Conservation (phyloP, 2,113 vertebrate genomes). For the Platanista minor region DNA sequence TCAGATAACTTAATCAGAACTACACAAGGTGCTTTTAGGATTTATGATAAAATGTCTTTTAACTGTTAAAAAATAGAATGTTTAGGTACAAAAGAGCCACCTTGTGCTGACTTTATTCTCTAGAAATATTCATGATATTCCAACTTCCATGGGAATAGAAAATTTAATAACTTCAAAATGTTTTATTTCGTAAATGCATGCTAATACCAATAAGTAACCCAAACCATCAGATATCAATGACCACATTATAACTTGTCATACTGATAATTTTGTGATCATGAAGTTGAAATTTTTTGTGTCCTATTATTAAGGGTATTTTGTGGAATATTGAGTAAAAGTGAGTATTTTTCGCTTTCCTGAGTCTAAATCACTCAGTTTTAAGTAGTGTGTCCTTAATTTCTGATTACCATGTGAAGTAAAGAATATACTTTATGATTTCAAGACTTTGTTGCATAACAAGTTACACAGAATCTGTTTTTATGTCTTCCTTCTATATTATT, state of each 20-base stretch:
- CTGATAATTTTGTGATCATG: constrained; percentile 19
- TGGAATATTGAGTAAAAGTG: constrained; percentile 40
- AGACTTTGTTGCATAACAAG: constrained; percentile 10
- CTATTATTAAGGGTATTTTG: constrained; percentile 22
- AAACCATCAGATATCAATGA: not conserved
- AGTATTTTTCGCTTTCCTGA: constrained; percentile 10
- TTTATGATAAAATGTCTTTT: constrained; percentile 12
- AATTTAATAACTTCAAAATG: constrained; percentile 6
- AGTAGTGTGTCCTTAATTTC: constrained; percentile 45
- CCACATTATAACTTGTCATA: not conserved
- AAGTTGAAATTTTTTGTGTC: constrained; percentile 5
- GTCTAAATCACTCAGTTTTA: constrained; percentile 25
- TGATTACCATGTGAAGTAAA: constrained; percentile 31
- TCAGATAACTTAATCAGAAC: not conserved
- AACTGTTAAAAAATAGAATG: not conserved
- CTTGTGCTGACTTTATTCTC: constrained; percentile 6
- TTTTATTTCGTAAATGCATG: constrained; percentile 38
- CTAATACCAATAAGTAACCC: not conserved
- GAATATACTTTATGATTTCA: constrained; percentile 40
- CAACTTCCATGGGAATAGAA: not conserved
- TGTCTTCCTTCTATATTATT: constrained; percentile 69
- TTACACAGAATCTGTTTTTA: constrained; percentile 55
- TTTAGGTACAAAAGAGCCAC: not conserved
- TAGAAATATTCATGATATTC: not conserved
- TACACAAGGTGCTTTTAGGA: constrained; percentile 7